phyloP scores from a whole-genome alignment of 2,888 invertebrate genomes.

The Troides helena region DNA sequence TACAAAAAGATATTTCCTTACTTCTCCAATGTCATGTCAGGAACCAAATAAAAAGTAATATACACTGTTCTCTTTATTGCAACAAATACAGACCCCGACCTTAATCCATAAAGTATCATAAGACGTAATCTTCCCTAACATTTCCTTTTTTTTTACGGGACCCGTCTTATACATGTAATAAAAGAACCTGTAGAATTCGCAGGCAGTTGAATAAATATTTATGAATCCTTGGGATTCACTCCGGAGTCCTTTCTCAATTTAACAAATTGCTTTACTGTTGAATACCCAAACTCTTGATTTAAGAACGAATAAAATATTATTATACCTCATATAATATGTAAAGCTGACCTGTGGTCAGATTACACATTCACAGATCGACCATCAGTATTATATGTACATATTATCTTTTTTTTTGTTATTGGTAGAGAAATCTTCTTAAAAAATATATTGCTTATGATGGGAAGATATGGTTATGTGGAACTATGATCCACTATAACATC shows the following conservation, averaged over 20 bases:
- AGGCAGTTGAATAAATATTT: constrained; percentile 23
- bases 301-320: background rate
- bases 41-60: constrained; percentile 3
- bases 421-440: too few relatives aligned
- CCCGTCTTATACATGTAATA: constrained; percentile 16
- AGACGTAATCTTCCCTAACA: constrained; percentile 14
- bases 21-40: background rate
- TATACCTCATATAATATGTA: background rate
- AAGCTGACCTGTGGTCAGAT: background rate
- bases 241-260: constrained; percentile 8
- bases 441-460: too few relatives aligned
- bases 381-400: too few relatives aligned
- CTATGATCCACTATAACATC: too few relatives aligned
- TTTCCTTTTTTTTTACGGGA: constrained; percentile 15
- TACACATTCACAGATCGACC: background rate
- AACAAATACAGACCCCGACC: constrained; percentile 1
- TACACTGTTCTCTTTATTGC: constrained; percentile 1
- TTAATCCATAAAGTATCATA: constrained; percentile 18
- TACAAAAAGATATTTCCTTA: background rate
- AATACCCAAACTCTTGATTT: constrained; percentile 3
- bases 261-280: constrained; percentile 8
- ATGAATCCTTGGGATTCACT: constrained; percentile 5
- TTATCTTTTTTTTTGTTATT: too few relatives aligned
- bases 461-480: too few relatives aligned
- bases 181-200: constrained; percentile 18